These are phyloP conservation scores for Benitochromis conjunctus DNA, from an alignment of 2,113 vertebrate genomes.

Conservation along the genomic window DNA sequence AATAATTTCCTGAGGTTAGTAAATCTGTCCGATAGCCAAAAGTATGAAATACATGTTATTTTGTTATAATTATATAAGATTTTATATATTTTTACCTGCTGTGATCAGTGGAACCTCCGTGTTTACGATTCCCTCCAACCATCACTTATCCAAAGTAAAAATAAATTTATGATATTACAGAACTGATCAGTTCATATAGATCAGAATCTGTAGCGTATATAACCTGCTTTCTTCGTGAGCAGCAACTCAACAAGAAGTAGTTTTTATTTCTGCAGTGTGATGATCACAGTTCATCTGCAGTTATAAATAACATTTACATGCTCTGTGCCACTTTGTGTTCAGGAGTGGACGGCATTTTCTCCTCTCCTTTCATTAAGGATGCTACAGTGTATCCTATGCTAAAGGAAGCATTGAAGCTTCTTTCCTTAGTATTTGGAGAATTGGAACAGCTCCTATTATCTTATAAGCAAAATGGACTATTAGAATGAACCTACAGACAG, in stretches of 20 bases:
- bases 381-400: not conserved
- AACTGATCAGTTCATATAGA: not conserved
- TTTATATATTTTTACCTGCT: not conserved
- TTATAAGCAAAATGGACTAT: not conserved
- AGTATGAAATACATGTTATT: not conserved
- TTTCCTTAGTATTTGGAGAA: not conserved
- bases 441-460: not conserved
- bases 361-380: not conserved
- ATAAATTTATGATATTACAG: not conserved
- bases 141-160: not conserved
- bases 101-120: not conserved
- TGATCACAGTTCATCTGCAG: not conserved
- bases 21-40: not conserved
- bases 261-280: not conserved
- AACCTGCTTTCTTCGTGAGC: accelerated
- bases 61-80: not conserved
- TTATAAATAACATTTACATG: not conserved
- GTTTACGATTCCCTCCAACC: not conserved
- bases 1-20: not conserved
- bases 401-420: not conserved
- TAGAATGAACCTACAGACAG: not conserved
- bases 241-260: not conserved
- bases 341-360: not conserved
- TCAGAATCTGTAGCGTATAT: not conserved
- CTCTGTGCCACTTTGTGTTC: not conserved